These are phyloP conservation scores for Cheilosia variabilis DNA, from an alignment of 2,888 invertebrate genomes.

Conservation along the genomic window DNA sequence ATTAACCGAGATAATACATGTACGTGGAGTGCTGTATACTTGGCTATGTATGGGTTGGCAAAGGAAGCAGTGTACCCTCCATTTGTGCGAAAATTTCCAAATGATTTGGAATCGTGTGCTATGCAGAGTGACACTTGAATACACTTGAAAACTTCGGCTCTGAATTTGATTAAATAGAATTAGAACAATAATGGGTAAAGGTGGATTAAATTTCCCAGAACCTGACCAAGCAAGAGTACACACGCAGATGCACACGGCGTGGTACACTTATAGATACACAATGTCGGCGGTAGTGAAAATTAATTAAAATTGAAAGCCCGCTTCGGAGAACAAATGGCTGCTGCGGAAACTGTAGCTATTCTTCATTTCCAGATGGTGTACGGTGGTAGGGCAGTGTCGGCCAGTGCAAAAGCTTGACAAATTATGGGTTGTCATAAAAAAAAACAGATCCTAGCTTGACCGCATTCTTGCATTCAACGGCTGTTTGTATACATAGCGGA, in stretches of 20 bases:
- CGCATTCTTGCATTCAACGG: too few relatives aligned
- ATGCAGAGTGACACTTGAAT: conserved; percentile 44
- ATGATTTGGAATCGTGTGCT: conserved; percentile 49
- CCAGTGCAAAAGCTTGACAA: background rate
- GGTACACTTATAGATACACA: background rate
- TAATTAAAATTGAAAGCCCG: conserved; percentile 30
- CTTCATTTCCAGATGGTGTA: background rate
- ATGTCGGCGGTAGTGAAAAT: conserved; percentile 15
- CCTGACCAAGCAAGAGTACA: background rate
- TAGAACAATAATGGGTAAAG: conserved; percentile 24
- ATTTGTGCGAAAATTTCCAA: conserved; percentile 46
- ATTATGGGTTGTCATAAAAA: too few relatives aligned
- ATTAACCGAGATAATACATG: conserved; percentile 37
- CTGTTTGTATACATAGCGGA: too few relatives aligned
- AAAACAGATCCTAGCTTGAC: too few relatives aligned
- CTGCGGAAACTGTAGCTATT: background rate
- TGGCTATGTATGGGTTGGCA: background rate
- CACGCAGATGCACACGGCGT: background rate
- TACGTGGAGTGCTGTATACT: background rate
- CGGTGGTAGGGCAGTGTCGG: background rate
- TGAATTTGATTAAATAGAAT: conserved; percentile 51
- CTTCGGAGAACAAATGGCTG: conserved; percentile 1
- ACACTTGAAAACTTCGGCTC: conserved; percentile 46
- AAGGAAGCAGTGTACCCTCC: background rate
- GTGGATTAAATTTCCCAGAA: conserved; percentile 2